Evolutionary conservation across 2,113 vertebrate species (phyloP), one percentile per base, ranked within the genome.

Genomic region (Paramormyrops kingsleyae): DNA sequence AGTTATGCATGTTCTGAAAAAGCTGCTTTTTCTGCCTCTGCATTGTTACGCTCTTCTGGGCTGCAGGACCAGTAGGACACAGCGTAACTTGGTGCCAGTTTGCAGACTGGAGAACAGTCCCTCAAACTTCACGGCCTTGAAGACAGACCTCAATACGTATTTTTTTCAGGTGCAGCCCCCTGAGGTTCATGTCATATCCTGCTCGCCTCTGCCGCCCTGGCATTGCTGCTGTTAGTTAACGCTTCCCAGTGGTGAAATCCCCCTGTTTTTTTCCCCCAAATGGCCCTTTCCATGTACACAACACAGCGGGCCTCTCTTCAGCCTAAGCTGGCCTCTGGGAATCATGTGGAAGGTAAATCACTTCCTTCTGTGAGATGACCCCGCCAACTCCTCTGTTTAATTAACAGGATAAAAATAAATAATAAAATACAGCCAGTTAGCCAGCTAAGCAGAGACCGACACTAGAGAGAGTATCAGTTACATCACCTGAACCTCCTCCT

Each of bases 381-480:
- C 84, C 91, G 50, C 19, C 62, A 27, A 80, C 83, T 87, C 17
- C 91, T 92, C 44, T 84, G 94, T 95, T 95, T 96, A 96, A 95
- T 96, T 96, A 95, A 95, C 39, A 62, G 47, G 80, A 46, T n/a
- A 46, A 83, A 83, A 83, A 66, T 66, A 27, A 62, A 62, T 62
- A 66, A 66, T 66, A 66, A 66, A 44, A 47, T 24, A 3, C 50
- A 12, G 70, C 70, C 66, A 74, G 27, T 74, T 35, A 74, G 66
- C 49, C 0, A 24, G 31, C 31, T 93, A 94, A 92, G 77, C 94
- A 94, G 94, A 92, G 94, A 94, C 92, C 92, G 92, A 94, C 92
- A 90, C 90, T 94, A 93, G 95, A 94, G 92, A 93, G 92, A 91
- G 91, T 95, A 96, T 95, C 94, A 94, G 94, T 95, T 95, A 95